Conservation (phyloP, 2,113 vertebrate species). For the Lophura nycthemera region DNA sequence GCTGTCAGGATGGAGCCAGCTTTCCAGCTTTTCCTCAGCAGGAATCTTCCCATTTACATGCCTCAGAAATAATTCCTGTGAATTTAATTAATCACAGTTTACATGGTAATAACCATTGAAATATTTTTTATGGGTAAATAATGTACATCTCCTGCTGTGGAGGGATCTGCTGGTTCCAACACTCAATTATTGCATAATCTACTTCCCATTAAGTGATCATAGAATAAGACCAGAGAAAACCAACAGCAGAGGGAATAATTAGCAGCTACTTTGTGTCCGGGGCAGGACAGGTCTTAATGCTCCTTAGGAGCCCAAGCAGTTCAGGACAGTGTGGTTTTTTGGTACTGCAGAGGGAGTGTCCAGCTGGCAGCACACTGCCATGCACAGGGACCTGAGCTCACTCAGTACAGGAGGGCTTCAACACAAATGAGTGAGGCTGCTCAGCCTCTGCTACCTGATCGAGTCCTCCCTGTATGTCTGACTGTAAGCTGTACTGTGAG, state of each 20-base stretch:
- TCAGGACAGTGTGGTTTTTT: neutral
- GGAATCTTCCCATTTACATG: constrained; percentile 58
- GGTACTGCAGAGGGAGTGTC: neutral
- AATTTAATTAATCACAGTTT: constrained; percentile 79
- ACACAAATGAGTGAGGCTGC: neutral
- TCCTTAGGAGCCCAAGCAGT: neutral
- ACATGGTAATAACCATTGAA: constrained; percentile 73
- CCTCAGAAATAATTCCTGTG: constrained; percentile 55
- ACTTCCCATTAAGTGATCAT: constrained; percentile 57
- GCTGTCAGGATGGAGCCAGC: neutral
- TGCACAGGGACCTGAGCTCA: neutral
- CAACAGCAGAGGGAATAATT: neutral
- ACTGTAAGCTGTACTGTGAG: neutral
- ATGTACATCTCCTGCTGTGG: constrained; percentile 61
- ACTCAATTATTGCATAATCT: constrained; percentile 55
- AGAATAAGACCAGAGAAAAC: constrained; percentile 4
- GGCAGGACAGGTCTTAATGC: neutral
- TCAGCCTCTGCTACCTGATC: neutral
- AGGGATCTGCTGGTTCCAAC: constrained; percentile 22
- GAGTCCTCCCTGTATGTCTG: fast-evolving
- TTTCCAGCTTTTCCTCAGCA: constrained; percentile 43
- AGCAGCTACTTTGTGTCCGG: neutral
- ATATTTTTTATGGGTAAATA: constrained; percentile 78
- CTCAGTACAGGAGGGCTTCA: neutral
- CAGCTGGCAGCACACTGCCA: fast-evolving